Conservation (phyloP, 2,113 vertebrate species). For the Ammodytes dubius region DNA sequence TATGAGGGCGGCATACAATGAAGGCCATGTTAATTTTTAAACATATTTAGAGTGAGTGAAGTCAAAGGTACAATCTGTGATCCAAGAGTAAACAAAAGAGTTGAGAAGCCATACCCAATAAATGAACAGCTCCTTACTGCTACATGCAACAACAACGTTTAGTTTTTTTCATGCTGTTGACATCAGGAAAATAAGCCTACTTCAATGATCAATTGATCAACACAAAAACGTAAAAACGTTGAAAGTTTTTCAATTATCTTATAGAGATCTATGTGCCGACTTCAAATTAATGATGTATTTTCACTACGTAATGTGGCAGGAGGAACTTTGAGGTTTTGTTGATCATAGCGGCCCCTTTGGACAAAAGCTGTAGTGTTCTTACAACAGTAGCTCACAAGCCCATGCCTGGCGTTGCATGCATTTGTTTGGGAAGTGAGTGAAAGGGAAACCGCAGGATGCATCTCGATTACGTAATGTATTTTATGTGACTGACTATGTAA, state of each 20-base stretch:
- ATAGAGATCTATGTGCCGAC: slow-evolving; percentile 22
- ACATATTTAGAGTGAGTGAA: slow-evolving; percentile 26
- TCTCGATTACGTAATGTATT: too few relatives aligned
- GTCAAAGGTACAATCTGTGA: slow-evolving; percentile 11
- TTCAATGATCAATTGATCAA: not conserved
- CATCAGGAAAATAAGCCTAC: not conserved
- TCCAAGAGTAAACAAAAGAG: not conserved
- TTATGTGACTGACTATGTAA: too few relatives aligned
- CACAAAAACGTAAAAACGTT: slow-evolving; percentile 4
- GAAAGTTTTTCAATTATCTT: slow-evolving; percentile 35
- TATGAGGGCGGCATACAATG: slow-evolving; percentile 57
- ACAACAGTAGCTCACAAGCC: too few relatives aligned
- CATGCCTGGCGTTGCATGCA: too few relatives aligned
- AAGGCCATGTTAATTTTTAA: slow-evolving; percentile 23
- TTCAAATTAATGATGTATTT: slow-evolving; percentile 53
- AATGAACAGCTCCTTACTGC: slow-evolving; percentile 12
- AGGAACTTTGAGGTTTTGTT: too few relatives aligned
- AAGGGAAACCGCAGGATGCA: too few relatives aligned
- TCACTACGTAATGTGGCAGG: slow-evolving; percentile 31
- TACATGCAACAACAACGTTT: not conserved
- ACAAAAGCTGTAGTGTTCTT: too few relatives aligned
- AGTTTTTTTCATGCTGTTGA: slow-evolving; percentile 14
- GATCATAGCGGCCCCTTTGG: too few relatives aligned
- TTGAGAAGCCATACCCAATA: not conserved
- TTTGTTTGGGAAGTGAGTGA: too few relatives aligned